Conservation (phyloP, 92 coral and sea anemone genomes). For the Porites divaricata region DNA sequence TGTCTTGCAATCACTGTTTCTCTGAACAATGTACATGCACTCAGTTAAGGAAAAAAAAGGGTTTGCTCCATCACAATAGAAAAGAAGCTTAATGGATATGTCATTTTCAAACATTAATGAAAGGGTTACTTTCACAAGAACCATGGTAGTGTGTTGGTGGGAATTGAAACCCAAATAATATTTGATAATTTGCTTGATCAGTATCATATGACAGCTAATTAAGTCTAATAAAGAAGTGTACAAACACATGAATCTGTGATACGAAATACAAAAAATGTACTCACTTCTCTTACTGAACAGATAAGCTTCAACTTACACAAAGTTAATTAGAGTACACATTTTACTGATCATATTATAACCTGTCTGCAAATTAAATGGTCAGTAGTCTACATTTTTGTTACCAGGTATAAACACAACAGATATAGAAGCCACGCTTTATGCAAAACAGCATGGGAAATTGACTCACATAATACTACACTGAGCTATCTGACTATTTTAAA, state of each 20-base stretch:
- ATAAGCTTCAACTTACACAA: slow-evolving; percentile 14
- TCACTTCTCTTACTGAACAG: slow-evolving; percentile 20
- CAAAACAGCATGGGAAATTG: slow-evolving; percentile 23
- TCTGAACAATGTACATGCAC: neutral
- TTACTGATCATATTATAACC: neutral
- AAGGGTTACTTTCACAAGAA: neutral
- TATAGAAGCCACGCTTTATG: slow-evolving; percentile 10
- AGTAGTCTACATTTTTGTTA: slow-evolving; percentile 23
- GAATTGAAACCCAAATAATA: slow-evolving; percentile 2
- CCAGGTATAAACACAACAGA: slow-evolving; percentile 22
- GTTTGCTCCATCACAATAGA: slow-evolving; percentile 20
- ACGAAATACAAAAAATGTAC: slow-evolving; percentile 21
- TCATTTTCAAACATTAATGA: slow-evolving; percentile 26
- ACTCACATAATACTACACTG: neutral
- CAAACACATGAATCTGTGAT: slow-evolving; percentile 26
- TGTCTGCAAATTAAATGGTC: slow-evolving; percentile 20
- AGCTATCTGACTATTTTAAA: slow-evolving; percentile 15
- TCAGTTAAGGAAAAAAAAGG: slow-evolving; percentile 3
- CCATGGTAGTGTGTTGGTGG: neutral
- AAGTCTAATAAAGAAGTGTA: neutral
- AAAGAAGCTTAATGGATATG: slow-evolving; percentile 14
- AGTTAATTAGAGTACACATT: slow-evolving; percentile 1
- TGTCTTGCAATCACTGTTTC: slow-evolving; percentile 27
- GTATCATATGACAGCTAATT: neutral
- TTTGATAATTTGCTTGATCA: neutral